phyloP scores from a whole-genome alignment of 2,797 vertebrate genomes.

The Sebastes minor region DNA sequence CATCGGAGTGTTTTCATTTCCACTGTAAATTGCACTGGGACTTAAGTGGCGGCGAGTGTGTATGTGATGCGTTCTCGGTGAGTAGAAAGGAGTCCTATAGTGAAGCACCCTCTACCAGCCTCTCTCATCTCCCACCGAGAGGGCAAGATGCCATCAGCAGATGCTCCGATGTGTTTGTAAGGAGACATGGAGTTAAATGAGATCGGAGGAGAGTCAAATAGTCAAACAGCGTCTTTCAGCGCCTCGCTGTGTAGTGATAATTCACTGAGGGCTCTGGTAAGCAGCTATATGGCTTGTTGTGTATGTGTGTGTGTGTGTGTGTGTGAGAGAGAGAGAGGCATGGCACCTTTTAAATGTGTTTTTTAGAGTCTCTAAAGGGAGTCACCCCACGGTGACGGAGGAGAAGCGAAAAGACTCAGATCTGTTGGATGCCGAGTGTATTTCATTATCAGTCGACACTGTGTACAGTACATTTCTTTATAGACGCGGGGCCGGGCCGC shows the following conservation, averaged over 20 bases:
- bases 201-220: constrained; percentile 33
- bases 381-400: constrained; percentile 37
- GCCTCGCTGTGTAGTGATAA: constrained; percentile 31
- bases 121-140: constrained; percentile 51
- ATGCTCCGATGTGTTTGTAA: constrained; percentile 36
- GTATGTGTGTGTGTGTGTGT: constrained; percentile 5
- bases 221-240: constrained; percentile 32
- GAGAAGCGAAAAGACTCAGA: constrained; percentile 48
- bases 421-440: constrained; percentile 43
- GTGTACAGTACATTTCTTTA: constrained; percentile 66
- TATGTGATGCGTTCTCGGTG: constrained; percentile 6
- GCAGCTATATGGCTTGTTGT: constrained; percentile 13
- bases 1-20: constrained; percentile 67
- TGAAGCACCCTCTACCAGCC: constrained; percentile 48
- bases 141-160: constrained; percentile 48
- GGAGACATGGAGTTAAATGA: constrained; percentile 48
- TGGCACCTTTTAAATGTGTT: constrained; percentile 61
- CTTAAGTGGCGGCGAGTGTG: constrained; percentile 32
- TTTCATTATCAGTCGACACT: constrained; percentile 63
- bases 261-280: constrained; percentile 34
- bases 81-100: constrained; percentile 35
- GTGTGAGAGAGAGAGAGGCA: background rate
- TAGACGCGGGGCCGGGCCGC: constrained; percentile 27
- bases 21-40: constrained; percentile 71
- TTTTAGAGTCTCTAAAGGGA: constrained; percentile 49